Evolutionary conservation across 2,888 invertebrate species (phyloP).

Genomic region (Pseudococcus longispinus): DNA sequence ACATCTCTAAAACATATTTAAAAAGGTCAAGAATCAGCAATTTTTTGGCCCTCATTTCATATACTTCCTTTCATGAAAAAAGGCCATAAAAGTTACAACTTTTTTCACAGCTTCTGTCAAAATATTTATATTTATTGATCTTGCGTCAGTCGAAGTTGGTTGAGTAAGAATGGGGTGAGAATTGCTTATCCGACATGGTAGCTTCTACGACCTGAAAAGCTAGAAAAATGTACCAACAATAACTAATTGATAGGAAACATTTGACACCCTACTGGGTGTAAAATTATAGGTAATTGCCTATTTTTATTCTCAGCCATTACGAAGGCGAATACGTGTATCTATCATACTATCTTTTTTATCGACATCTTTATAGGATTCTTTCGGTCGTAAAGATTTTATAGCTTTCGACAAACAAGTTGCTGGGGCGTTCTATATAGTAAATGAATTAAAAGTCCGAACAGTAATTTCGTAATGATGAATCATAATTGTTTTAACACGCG

Average conservation of each 20-base stretch:
- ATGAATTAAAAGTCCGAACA: background rate
- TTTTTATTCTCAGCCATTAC: conserved; percentile 2
- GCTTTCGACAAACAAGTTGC: conserved; percentile 1
- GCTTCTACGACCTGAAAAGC: background rate
- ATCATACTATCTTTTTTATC: conserved; percentile 12
- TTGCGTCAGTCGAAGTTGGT: no score
- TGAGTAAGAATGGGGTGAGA: no score
- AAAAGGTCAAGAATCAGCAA: no score
- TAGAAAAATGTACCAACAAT: background rate
- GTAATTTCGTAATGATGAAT: conserved; percentile 21
- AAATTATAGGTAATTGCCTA: background rate
- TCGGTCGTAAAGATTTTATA: background rate
- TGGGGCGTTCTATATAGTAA: background rate
- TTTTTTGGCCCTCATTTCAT: no score
- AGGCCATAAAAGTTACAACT: no score
- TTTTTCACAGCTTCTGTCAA: no score
- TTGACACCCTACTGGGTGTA: background rate
- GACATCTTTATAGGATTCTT: background rate
- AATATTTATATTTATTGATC: no score
- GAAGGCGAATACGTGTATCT: background rate
- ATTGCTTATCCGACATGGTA: background rate
- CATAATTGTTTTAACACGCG: conserved; percentile 22
- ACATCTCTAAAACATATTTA: no score
- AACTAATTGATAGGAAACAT: background rate
- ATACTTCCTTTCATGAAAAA: no score